Evolutionary conservation across 1,140 invertebrate species (phyloP), one percentile per base, ranked within the genome.

Genomic region (Drosophila arawakana): DNA sequence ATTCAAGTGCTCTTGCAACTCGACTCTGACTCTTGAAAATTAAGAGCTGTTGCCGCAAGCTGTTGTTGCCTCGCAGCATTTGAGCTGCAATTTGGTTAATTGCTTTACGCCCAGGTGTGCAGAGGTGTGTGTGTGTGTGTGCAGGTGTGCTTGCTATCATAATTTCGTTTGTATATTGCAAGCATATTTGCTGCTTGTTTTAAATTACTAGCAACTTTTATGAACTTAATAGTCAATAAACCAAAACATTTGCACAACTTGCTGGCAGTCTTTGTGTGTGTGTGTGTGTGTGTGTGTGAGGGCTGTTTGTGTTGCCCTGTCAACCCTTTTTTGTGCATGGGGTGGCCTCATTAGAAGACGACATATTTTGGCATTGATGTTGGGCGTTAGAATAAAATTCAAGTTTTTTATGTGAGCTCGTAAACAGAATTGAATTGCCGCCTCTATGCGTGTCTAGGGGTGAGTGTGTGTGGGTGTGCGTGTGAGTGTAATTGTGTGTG

Each of bases 361-460:
- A 62, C 79, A 69, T 54, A 82, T 71, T 74, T 55, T 67, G 67
- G 50, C 80, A 69, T 83, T 80, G 66, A 74, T 46, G 66, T 11
- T 69, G 37, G 55, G 61, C 47, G n/a, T 70, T 58, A 57, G 63
- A 89, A 91, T 91, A 91, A 91, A 91, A 91, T 68, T 85, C 76
- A 84, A 76, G 73, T 86, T 91, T 85, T 69, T 74, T 90, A 90
- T 90, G 81, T 43, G 60, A 71, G 82, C 81, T 85, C 90, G 78
- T 91, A 91, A 91, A 91, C 69, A 78, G 78, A 84, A 91, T 91
- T 80, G 71, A 83, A 88, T 80, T 83, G 78, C 70, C 50, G 70
- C 25, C 44, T 41, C 30, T 15, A 18, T 52, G 43, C 15, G 54
- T 21, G 30, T 55, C 11, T 8, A 37, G 54, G 7, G 41, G 57